Base-by-base conservation (phyloP, 1,140 invertebrate genomes). In the Melitaea cinxia region DNA sequence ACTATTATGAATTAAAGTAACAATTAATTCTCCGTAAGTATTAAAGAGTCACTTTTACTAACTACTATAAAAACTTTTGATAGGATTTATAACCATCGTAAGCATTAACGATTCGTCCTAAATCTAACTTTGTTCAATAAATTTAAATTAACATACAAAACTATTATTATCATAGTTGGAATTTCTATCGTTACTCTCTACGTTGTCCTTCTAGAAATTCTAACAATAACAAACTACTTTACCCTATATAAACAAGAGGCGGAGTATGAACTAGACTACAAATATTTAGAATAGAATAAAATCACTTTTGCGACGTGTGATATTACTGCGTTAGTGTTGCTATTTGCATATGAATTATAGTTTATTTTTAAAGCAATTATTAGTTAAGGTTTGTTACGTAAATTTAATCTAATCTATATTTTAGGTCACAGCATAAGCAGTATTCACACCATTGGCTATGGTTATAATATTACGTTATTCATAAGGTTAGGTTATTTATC, bases 401-500 rank as follows among this genome's bases (percentile, higher is more conserved):
- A 12, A 33, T n/a, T 12, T 28, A 33, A 33, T 33, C 30, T 33
- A 33, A 33, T 33, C 30, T 24, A 23, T 47, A 26, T 23, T 49
- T 14, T 33, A 58, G 33, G 56, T 26, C 17, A 47, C 24, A 26
- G 30, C 42, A 57, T 26, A 17, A 49, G 42, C 26, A 28, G 30
- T 26, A 15, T 28, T 26, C 42, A 47, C 56, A 58, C 24, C 23
- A 58, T 26, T 33, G 56, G 26, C 24, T 47, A 12, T 33, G 24
- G 14, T 58, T 28, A 58, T 19, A 58, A 58, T 10, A 45, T 58
- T 42, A 23, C 47, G 56, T 58, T 58, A 58, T 58, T 58, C 56
- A 62, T 57, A 57, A 57, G 54, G 62, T 39, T 17, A 56, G 33
- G 54, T 28, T 65, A 65, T 65, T 57, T 65, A 57, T 65, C 62